Percentiles rank a stretch among this genome's conserved stretches.
These are phyloP conservation scores for Mirounga angustirostris DNA, from an alignment of 2,113 vertebrate species.

Conservation along the genomic window DNA sequence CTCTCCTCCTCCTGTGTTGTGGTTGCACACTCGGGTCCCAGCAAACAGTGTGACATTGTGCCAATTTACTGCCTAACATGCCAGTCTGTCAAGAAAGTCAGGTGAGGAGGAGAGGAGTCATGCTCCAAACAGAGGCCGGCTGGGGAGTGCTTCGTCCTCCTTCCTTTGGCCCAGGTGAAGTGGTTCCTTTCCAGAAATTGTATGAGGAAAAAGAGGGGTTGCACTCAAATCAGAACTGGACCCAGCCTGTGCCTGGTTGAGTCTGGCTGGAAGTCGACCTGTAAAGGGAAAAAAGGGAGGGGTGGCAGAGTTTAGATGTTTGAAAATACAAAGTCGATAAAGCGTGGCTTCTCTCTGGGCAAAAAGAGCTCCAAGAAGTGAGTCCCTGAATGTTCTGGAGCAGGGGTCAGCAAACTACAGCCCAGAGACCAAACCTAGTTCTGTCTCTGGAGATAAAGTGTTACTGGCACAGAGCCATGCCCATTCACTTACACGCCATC, in stretches of 20 bases:
- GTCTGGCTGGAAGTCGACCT: slow-evolving; percentile 81
- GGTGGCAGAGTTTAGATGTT: neutral
- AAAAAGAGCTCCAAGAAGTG: neutral
- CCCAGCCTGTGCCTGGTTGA: slow-evolving; percentile 85
- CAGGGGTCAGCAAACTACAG: neutral
- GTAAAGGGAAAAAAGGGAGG: neutral
- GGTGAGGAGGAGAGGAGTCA: neutral
- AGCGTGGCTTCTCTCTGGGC: neutral
- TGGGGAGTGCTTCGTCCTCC: neutral
- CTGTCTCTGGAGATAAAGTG: neutral
- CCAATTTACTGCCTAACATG: neutral
- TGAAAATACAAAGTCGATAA: neutral
- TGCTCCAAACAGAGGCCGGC: neutral
- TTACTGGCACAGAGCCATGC: rapidly evolving
- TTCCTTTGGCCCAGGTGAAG: slow-evolving; percentile 61
- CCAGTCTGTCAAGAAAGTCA: neutral
- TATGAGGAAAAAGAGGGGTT: rapidly evolving
- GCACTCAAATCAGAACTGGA: slow-evolving; percentile 86
- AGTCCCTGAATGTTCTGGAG: neutral
- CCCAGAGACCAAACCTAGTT: neutral
- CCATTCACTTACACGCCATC: neutral
- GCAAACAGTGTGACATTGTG: neutral
- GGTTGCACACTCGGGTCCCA: rapidly evolving
- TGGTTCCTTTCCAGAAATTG: neutral
- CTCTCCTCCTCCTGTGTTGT: neutral